phyloP scores from a whole-genome alignment of 2,113 vertebrate genomes.

The Phylloscopus whistleri region DNA sequence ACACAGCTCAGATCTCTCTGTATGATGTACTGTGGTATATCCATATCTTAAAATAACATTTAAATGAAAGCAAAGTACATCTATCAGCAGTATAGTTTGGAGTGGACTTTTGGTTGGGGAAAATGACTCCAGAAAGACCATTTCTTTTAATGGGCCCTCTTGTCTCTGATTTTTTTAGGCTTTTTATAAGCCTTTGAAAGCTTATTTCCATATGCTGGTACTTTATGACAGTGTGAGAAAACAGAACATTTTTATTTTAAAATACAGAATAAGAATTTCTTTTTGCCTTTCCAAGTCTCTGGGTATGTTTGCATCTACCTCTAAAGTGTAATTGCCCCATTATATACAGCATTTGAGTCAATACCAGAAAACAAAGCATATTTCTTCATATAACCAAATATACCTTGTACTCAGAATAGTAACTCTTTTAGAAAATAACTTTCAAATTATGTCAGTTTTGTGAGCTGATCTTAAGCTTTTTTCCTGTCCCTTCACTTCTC shows the following conservation, averaged over 20 bases:
- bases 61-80: neutral
- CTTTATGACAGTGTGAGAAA: neutral
- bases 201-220: neutral
- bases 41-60: neutral
- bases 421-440: slow-evolving; percentile 21
- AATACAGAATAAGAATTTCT: neutral
- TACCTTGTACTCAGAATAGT: slow-evolving; percentile 6
- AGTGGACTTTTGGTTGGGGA: neutral
- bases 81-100: neutral
- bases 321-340: neutral
- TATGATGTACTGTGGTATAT: neutral
- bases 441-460: slow-evolving; percentile 54
- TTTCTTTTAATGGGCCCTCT: neutral
- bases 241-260: neutral
- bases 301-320: neutral
- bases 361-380: neutral
- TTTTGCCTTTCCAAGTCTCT: neutral
- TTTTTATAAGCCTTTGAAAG: neutral
- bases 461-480: slow-evolving; percentile 68
- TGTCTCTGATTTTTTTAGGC: neutral
- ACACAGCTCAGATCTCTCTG: neutral
- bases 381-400: slow-evolving; percentile 15
- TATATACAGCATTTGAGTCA: neutral
- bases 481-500: slow-evolving; percentile 68
- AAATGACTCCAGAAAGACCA: neutral